Evolutionary conservation across 2,797 vertebrate species (phyloP), one percentile per base, ranked within the genome.

Genomic region (Phrynocephalus vlangalii): DNA sequence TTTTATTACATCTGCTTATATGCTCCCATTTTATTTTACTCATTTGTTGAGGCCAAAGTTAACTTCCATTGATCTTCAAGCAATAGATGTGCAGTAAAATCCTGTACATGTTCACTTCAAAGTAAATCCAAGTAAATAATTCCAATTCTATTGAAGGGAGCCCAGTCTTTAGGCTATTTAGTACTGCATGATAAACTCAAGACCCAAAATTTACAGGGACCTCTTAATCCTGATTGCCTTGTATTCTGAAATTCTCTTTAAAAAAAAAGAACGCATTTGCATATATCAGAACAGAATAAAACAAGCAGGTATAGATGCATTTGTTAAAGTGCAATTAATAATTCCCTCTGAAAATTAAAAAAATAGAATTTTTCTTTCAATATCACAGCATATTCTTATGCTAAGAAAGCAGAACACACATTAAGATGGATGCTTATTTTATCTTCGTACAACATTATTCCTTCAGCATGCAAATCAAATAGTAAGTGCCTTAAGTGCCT

Each of bases 351-450:
- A 28, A 70, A 90, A 87, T 84, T 84, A 20, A 52, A 0, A 26
- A 72, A 66, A 56, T 66, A 83, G 0, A 52, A 63, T 81, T 86
- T n/a, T 83, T 63, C 18, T 30, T 86, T 83, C 84, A 44, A 71
- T 86, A 22, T 28, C 52, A 83, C 2, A 83, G 30, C 3, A 2
- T 20, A 26, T 63, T 75, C 44, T 79, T 56, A 88, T 76, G 84
- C 68, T 78, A 84, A 56, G 60, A 63, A 13, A 63, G 5, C 60
- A 63, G 60, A 63, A 18, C 5, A 63, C 18, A 63, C 13, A 63
- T 63, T 63, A 63, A 63, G 18, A 63, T 20, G 60, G 60, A 63
- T 63, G 15, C 5, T 63, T 63, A 63, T 63, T 63, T 63, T 13
- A 16, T 63, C 13, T 20, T 63, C 60, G 1, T 60, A 82, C 38